Evolutionary conservation across 2,888 invertebrate species (phyloP), one percentile per base, ranked within the genome.

Genomic region (Synergus umbraculus): DNA sequence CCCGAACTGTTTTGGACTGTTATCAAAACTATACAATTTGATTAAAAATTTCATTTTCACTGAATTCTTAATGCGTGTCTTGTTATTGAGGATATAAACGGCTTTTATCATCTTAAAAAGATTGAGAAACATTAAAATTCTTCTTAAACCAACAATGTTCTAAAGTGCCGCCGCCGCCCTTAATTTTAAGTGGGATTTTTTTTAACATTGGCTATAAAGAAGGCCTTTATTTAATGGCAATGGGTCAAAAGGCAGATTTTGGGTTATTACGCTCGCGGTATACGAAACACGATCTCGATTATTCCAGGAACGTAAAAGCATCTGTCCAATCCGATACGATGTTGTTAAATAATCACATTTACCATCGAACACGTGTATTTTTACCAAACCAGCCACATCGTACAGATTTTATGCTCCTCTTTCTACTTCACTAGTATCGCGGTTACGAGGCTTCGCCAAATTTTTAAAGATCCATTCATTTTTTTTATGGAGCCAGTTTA

Each of bases 291-390:
- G 41, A 65, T 37, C 43, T 65, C 18, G 41, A 65, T 65, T 43
- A 65, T 43, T 65, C 41, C n/a, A 65, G n/a, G 37, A 60, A 60
- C 60, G 41, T 65, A 65, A 41, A 65, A 41, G 65, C n/a, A 65
- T 65, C 41, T 41, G n/a, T 65, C 8, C 41, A n/a, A 65, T n/a
- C 9, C n/a, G 43, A 43, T n/a, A 65, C 43, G 65, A 41, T 65
- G 65, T 43, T 65, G 65, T 65, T 43, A 43, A 41, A 41, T 41
- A 8, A 9, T 65, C n/a, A 5, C n/a, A 41, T 65, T 13, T 37
- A n/a, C 43, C 15, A 9, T 8, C 9, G 8, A 65, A 65, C n/a
- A 65, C 13, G n/a, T 65, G 41, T n/a, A 65, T 65, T 65, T 65
- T 65, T 43, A 65, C 65, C 15, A 60, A 10, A 60, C 7, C 64